Percentiles rank a stretch among this genome's conserved stretches.
These are phyloP conservation scores for Saccostrea glomerata DNA, from an alignment of 1,140 invertebrate species.

Conservation along the genomic window DNA sequence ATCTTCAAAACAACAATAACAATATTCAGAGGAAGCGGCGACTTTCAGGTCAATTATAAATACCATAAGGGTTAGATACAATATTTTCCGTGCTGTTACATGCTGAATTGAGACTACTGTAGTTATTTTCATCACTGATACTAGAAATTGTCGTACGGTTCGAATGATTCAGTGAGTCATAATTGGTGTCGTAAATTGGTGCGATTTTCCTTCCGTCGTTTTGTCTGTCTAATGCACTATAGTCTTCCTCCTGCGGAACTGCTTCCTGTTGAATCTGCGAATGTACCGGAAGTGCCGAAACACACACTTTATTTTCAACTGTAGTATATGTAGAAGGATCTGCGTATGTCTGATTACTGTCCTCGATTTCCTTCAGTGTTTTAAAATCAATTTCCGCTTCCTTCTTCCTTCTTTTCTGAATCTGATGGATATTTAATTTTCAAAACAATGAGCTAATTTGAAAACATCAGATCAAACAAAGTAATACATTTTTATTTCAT, in stretches of 20 bases:
- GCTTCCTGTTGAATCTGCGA: not conserved
- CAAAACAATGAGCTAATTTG: not conserved
- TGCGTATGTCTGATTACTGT: not conserved
- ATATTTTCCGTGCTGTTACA: not conserved
- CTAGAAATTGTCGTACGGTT: not conserved
- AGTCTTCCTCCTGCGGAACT: not conserved
- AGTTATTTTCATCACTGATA: not conserved
- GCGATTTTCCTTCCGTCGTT: not conserved
- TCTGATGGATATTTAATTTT: not conserved
- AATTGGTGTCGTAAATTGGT: not conserved
- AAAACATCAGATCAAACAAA: too few relatives aligned
- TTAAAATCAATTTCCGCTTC: not conserved
- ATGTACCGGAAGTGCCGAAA: slow-evolving; percentile 5
- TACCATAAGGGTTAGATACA: not conserved
- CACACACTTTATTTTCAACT: not conserved
- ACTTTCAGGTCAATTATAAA: not conserved
- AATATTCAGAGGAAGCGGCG: too few relatives aligned
- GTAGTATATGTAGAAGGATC: not conserved
- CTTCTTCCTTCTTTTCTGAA: not conserved
- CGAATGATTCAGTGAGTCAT: slow-evolving; percentile 5
- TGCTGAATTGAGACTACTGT: not conserved
- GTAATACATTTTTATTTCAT: not conserved
- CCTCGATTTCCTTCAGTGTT: not conserved
- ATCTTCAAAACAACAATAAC: too few relatives aligned
- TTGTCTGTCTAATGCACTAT: not conserved